Evolutionary conservation across 2,113 vertebrate genomes (phyloP).

Genomic region (Festucalex cinctus): DNA sequence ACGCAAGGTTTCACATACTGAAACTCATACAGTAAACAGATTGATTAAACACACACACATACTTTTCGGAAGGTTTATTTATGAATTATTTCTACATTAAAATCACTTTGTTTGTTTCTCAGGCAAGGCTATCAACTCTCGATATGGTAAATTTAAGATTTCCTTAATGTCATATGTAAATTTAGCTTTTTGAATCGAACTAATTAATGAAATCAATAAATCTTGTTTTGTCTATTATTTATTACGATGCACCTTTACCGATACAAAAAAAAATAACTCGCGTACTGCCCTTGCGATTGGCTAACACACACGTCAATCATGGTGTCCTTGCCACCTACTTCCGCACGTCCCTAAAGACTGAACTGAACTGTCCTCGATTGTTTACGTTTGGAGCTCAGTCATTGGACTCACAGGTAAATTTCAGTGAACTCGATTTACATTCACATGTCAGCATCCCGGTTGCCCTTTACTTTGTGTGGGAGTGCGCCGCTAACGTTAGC

Average conservation of each 20-base stretch:
- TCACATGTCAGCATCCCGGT: not conserved
- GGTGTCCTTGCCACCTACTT: slow-evolving; percentile 62
- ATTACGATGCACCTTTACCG: no score
- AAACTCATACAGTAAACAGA: no score
- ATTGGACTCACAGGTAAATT: slow-evolving; percentile 49
- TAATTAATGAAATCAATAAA: not conserved
- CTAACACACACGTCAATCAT: slow-evolving; percentile 35
- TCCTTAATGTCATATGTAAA: not conserved
- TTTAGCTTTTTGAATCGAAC: not conserved
- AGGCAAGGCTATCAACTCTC: no score
- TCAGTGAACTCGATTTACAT: not conserved
- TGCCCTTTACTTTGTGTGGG: not conserved
- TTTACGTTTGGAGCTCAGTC: slow-evolving; percentile 28
- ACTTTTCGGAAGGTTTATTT: no score
- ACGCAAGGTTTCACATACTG: not conserved
- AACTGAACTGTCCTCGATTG: slow-evolving; percentile 28
- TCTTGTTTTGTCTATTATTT: no score
- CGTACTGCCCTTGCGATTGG: slow-evolving; percentile 42
- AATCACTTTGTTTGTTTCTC: no score
- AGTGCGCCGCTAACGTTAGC: not conserved
- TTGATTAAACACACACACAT: no score
- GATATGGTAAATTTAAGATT: no score
- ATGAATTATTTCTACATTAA: no score
- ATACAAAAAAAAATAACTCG: not conserved
- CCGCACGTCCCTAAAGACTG: slow-evolving; percentile 34